Evolutionary conservation across 2,113 vertebrate genomes (phyloP), one percentile per base, ranked within the genome.

Genomic region (Larimichthys polyactis): DNA sequence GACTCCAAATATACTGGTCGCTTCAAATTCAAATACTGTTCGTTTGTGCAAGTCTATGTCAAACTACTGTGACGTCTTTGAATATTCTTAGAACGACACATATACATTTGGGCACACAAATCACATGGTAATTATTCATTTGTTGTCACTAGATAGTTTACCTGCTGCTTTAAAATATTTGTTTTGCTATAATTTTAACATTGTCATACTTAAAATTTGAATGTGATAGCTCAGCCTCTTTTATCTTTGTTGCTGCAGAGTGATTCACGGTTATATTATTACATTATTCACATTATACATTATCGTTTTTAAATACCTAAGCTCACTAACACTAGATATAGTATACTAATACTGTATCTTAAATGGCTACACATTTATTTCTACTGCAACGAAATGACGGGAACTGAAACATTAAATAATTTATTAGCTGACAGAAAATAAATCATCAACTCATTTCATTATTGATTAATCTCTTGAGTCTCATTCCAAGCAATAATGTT

Each of bases 21-120:
- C 96, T 96, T 96, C 95, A 96, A 95, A 96, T 96, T 96, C 96
- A 97, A 96, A 97, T 96, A 96, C 94, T 96, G 94, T 96, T 95
- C 88, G 94, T 95, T 94, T 96, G 95, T 97, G 95, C 93, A 93
- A 95, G 96, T 95, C 71, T 78, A 95, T 94, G 96, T 96, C 93
- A 93, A 96, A 96, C 95, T 96, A 95, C 95, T 95, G 95, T 94
- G 94, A 95, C 78, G 74, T 81, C 74, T 75, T 70, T 55, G 48
- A 79, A 86, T 79, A 66, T 85, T 84, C 71, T 64, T 44, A 72
- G 32, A 63, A 60, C 0, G 27, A 77, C 20, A 65, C 32, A 43
- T 43, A 55, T n/a, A 57, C 58, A 57, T 63, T 46, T 60, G 11
- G n/a, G 55, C 11, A 22, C 24, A 71, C 55, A 69, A 64, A 75